Evolutionary conservation across 2,888 invertebrate species (phyloP), one percentile per base, ranked within the genome.

Genomic region (Malthinus flaveolus): DNA sequence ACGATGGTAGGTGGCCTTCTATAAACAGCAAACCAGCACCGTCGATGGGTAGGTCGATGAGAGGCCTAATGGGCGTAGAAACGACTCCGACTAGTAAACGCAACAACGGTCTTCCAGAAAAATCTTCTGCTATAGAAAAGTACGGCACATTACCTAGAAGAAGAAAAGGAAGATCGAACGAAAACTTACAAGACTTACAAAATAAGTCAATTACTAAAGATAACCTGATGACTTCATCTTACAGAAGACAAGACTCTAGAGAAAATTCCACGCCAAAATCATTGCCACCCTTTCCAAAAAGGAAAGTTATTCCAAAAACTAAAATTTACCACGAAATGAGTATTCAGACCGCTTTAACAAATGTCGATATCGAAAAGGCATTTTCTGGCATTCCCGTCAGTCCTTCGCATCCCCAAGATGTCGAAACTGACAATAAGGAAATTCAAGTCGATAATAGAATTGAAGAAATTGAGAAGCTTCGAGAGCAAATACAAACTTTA

Each of bases 301-400:
- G 77, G 56, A 78, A 78, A 64, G 73, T 75, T 53, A 63, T 68
- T 0, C 76, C 81, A 32, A 85, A 83, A 72, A 87, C 89, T 1
- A 83, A 86, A 70, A 93, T 93, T 65, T 93, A 90, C 75, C 91
- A 92, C 66, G 93, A 93, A 77, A 89, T 84, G 33, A 83, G 85
- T 46, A 84, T 86, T 9, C 93, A 93, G 75, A 93, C 93, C 1
- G 89, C 88, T 15, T 77, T 93, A 49, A 84, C 89, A 1, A 85
- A 87, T 51, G 77, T 79, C 1, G 93, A 93, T 71, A 81, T 93
- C 15, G 89, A 90, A 63, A 85, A 87, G 11, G 88, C 87, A 4
- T 79, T 92, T 49, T 84, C 85, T 0, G 91, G 91, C 1, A 76
- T 84, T 1, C 73, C 76, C 6, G 68, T 77, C 23, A 66, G 65